Evolutionary conservation across 2,797 vertebrate genomes (phyloP).

Genomic region (Ctenopoma kingsleyae): DNA sequence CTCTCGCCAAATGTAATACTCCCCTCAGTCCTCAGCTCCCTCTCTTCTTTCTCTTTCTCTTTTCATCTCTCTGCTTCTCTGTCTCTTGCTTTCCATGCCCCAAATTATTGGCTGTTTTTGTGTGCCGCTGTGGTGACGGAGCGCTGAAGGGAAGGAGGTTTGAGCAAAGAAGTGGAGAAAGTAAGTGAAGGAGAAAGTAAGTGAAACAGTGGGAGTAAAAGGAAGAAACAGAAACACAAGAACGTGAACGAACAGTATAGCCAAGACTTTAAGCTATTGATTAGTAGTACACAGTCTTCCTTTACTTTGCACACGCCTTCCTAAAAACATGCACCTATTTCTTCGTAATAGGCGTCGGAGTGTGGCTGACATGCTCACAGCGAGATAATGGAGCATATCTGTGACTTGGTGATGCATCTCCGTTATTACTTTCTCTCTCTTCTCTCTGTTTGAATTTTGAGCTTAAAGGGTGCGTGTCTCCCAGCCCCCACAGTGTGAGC

Average conservation of each 20-base stretch:
- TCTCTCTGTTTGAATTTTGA: not conserved
- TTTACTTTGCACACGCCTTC: not conserved
- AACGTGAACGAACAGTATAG: conserved; percentile 22
- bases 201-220: too few species aligned
- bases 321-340: conserved; percentile 27
- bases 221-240: not conserved
- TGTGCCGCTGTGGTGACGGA: conserved; percentile 18
- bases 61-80: conserved; percentile 32
- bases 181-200: conserved; percentile 15
- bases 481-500: conserved; percentile 5
- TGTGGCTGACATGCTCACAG: conserved; percentile 23
- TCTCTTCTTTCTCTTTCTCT: conserved; percentile 11
- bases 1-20: conserved; percentile 18
- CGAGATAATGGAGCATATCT: conserved; percentile 44
- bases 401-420: conserved; percentile 12
- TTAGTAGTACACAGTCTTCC: conserved; percentile 12
- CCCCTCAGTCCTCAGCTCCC: not conserved
- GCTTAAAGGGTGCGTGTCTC: not conserved
- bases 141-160: not conserved
- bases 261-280: conserved; percentile 28
- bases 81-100: conserved; percentile 3
- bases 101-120: conserved; percentile 34
- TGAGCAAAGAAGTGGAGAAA: not conserved
- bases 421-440: conserved; percentile 14
- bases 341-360: conserved; percentile 32